A percentile compares a stretch with the other conserved stretches of the same genome.
phyloP scores from a whole-genome alignment of 2,888 invertebrate genomes.

The Chymomyza amoena region DNA sequence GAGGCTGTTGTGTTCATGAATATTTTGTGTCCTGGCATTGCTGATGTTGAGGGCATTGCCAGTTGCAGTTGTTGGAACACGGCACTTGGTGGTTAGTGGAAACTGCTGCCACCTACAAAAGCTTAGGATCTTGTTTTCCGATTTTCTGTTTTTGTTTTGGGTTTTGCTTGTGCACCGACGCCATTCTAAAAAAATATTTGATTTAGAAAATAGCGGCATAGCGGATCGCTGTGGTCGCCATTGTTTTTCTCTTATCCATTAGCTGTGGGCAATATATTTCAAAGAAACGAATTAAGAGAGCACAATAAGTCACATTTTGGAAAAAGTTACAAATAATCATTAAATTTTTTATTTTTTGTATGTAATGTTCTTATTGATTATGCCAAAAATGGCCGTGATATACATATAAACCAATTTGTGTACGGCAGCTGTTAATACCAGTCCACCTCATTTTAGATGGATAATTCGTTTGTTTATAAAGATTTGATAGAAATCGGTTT shows the following conservation, averaged over 20 bases:
- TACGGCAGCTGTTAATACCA: too few relatives aligned
- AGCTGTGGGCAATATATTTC: too few relatives aligned
- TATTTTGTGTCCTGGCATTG: conserved; percentile 45
- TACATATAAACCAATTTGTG: too few relatives aligned
- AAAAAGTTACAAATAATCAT: too few relatives aligned
- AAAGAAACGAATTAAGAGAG: too few relatives aligned
- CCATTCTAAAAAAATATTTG: neutral
- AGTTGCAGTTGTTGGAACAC: neutral
- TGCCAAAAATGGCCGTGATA: too few relatives aligned
- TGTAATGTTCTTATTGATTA: too few relatives aligned
- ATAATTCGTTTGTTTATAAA: too few relatives aligned
- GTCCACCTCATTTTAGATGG: too few relatives aligned
- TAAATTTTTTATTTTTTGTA: too few relatives aligned
- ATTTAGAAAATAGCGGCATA: neutral
- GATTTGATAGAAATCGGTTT: too few relatives aligned
- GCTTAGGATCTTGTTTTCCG: neutral
- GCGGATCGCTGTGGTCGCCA: neutral
- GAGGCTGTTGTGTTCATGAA: conserved; percentile 66
- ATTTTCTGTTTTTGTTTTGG: neutral
- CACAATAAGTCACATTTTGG: too few relatives aligned
- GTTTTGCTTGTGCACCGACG: neutral
- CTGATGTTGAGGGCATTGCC: neutral
- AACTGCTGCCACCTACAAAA: neutral
- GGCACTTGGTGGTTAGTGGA: neutral
- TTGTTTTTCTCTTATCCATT: neutral